Evolutionary conservation across 2,113 vertebrate genomes (phyloP).

Genomic region (Rhinopomastus cyanomelas): DNA sequence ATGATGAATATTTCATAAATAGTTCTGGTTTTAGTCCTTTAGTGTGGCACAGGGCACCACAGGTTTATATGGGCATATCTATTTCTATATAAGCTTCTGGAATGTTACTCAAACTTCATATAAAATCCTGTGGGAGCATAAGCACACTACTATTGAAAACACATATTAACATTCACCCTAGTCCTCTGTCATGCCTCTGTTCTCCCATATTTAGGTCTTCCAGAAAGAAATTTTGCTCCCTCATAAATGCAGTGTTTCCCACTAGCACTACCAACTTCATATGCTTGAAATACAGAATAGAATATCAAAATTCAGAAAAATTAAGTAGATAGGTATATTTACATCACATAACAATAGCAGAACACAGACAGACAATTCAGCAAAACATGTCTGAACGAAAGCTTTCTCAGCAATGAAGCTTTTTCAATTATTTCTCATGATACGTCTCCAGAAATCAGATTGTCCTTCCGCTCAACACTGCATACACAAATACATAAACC

Average conservation of each 20-base stretch:
- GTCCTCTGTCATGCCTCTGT: neutral
- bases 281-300: neutral
- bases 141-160: neutral
- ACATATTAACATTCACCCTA: neutral
- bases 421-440: neutral
- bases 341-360: neutral
- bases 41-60: neutral
- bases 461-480: neutral
- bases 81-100: neutral
- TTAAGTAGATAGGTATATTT: neutral
- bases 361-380: neutral
- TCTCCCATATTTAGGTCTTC: neutral
- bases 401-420: neutral
- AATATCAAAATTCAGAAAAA: neutral
- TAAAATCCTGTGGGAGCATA: neutral
- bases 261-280: neutral
- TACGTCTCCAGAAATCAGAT: neutral
- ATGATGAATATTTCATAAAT: neutral
- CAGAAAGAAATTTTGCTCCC: neutral
- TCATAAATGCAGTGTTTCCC: neutral
- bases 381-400: neutral
- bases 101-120: neutral
- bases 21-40: neutral
- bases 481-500: neutral
- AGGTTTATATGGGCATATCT: neutral